These are phyloP conservation scores for Caenorhabditis panamensis DNA, from an alignment of 2,888 invertebrate species.

Conservation along the genomic window DNA sequence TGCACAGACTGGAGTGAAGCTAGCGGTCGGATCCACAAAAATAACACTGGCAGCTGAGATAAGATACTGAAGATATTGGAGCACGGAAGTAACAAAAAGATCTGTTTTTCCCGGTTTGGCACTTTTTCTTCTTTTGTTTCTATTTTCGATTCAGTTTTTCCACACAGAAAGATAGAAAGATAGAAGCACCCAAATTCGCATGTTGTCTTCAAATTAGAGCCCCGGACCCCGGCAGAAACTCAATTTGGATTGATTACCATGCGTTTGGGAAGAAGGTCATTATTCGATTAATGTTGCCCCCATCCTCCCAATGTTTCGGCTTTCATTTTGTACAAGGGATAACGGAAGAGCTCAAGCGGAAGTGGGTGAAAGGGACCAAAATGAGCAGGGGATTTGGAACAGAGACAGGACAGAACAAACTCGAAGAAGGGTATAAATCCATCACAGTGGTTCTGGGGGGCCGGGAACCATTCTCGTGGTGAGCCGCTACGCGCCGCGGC, in stretches of 20 bases:
- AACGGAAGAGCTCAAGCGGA: slow-evolving; percentile 4
- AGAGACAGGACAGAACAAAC: too few relatives aligned
- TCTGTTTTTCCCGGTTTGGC: background rate
- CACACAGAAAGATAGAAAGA: background rate
- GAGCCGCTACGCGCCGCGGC: slow-evolving; percentile 2
- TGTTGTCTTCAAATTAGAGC: slow-evolving; percentile 50
- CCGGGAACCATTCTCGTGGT: slow-evolving; percentile 13
- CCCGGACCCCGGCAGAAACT: slow-evolving; percentile 46
- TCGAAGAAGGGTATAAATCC: too few relatives aligned
- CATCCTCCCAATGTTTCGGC: slow-evolving; percentile 14
- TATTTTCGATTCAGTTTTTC: slow-evolving; percentile 1
- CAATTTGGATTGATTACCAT: slow-evolving; percentile 67
- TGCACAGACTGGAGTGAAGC: slow-evolving; percentile 19
- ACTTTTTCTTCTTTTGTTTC: too few relatives aligned
- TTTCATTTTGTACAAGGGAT: slow-evolving; percentile 34
- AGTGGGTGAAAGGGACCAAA: slow-evolving; percentile 21
- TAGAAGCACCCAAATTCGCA: slow-evolving; percentile 11
- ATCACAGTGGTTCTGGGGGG: too few relatives aligned
- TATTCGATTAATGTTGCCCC: slow-evolving; percentile 60
- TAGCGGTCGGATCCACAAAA: slow-evolving; percentile 18
- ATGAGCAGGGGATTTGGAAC: slow-evolving; percentile 13
- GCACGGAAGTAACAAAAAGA: background rate
- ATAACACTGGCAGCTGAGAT: too few relatives aligned
- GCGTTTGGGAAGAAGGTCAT: slow-evolving; percentile 56
- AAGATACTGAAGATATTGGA: too few relatives aligned